Evolutionary conservation across 2,888 invertebrate genomes (phyloP).

Genomic region (Anorthoa munda): DNA sequence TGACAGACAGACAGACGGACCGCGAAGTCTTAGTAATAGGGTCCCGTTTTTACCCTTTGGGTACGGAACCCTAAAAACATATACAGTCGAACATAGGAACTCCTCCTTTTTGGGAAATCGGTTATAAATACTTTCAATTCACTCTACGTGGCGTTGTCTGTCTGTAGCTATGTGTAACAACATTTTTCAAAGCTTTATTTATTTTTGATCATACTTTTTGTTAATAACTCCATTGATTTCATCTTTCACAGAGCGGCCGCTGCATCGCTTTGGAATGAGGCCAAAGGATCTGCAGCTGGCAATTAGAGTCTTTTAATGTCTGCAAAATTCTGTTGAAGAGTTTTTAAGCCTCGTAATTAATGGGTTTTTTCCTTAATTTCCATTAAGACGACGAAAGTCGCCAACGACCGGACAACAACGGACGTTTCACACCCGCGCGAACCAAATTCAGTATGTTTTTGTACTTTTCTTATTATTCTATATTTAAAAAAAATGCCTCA

Average conservation of each 20-base stretch:
- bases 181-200: constrained; percentile 8
- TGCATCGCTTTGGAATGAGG: constrained; percentile 68
- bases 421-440: no score
- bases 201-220: constrained; percentile 17
- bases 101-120: no score
- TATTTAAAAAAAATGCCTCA: no score
- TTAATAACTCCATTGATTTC: constrained; percentile 58
- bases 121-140: neutral
- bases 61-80: no score
- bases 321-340: constrained; percentile 48
- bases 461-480: no score
- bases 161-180: neutral
- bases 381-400: neutral
- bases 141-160: neutral
- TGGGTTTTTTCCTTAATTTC: constrained; percentile 33
- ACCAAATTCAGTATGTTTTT: no score
- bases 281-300: constrained; percentile 66
- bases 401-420: no score
- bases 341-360: constrained; percentile 49
- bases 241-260: constrained; percentile 40
- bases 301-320: constrained; percentile 69
- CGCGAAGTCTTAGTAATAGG: no score
- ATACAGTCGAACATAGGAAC: no score
- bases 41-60: no score
- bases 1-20: no score